phyloP scores from a whole-genome alignment of 2,888 invertebrate genomes.

The Nematopogon swammerdamellus region DNA sequence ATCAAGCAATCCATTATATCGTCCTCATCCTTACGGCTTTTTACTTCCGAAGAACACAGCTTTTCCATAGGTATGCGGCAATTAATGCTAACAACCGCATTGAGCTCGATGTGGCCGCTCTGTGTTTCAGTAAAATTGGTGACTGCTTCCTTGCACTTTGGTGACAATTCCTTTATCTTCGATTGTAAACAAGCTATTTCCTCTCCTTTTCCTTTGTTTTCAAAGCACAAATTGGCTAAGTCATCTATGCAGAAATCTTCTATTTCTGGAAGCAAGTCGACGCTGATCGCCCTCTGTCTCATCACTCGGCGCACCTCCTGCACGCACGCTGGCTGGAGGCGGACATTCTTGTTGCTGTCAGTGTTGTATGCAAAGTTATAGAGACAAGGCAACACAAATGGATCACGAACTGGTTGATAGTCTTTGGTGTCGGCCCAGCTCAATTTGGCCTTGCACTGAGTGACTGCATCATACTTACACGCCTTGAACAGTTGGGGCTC shows the following conservation, averaged over 20 bases:
- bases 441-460: constrained; percentile 73
- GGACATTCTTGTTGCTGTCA: constrained; percentile 34
- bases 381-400: constrained; percentile 86
- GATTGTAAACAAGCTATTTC: constrained; percentile 93
- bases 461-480: constrained; percentile 84
- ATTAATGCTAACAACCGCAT: constrained; percentile 79
- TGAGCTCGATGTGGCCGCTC: constrained; percentile 85
- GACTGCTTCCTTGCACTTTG: constrained; percentile 73
- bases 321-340: constrained; percentile 59
- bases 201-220: constrained; percentile 82
- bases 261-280: constrained; percentile 91
- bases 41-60: constrained; percentile 67
- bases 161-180: constrained; percentile 66
- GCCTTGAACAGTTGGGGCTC: constrained; percentile 86
- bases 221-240: constrained; percentile 77
- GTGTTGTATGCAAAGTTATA: constrained; percentile 68
- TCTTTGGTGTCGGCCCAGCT: constrained; percentile 69
- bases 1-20: constrained; percentile 95
- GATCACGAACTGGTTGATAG: constrained; percentile 74
- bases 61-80: constrained; percentile 78
- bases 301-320: constrained; percentile 88
- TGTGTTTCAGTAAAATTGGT: constrained; percentile 86
- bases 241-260: constrained; percentile 89
- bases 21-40: constrained; percentile 72
- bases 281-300: constrained; percentile 88